phyloP scores from a whole-genome alignment of 2,888 invertebrate species.

The Habrosyne pyritoides region DNA sequence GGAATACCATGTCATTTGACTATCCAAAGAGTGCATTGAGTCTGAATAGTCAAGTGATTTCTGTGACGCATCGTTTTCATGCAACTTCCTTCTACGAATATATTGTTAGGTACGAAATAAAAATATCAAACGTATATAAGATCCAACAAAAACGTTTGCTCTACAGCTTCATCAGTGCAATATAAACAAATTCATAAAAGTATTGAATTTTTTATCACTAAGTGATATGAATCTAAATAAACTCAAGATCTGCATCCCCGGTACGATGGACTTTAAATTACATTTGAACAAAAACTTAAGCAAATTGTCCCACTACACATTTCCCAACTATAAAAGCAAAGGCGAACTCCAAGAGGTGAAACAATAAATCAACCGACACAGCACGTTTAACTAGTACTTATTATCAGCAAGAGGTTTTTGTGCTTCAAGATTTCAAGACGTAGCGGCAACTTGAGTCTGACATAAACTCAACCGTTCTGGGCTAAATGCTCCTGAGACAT shows the following conservation, averaged over 20 bases:
- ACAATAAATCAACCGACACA: constrained; percentile 35
- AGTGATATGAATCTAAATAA: not conserved
- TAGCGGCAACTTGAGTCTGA: constrained; percentile 42
- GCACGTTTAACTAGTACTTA: constrained; percentile 28
- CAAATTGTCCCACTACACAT: constrained; percentile 11
- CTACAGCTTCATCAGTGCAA: no score
- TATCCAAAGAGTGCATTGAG: not conserved
- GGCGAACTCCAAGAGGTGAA: constrained; percentile 18
- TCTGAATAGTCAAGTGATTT: constrained; percentile 1
- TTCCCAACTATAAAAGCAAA: constrained; percentile 15
- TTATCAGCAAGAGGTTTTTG: constrained; percentile 36
- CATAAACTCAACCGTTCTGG: constrained; percentile 43
- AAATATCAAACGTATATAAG: not conserved
- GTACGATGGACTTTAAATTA: not conserved
- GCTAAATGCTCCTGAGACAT: constrained; percentile 67
- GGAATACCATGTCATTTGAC: not conserved
- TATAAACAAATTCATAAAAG: no score
- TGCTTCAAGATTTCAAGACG: constrained; percentile 26
- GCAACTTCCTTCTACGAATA: not conserved
- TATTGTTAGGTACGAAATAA: not conserved
- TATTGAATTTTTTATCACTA: no score
- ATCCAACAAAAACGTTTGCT: no score
- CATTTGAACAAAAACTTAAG: not conserved
- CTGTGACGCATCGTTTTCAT: not conserved
- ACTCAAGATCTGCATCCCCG: not conserved